A percentile compares a stretch with the other conserved stretches of the same genome.
These are phyloP conservation scores for Camponotus floridanus DNA, from an alignment of 1,140 invertebrate species.

Conservation along the genomic window DNA sequence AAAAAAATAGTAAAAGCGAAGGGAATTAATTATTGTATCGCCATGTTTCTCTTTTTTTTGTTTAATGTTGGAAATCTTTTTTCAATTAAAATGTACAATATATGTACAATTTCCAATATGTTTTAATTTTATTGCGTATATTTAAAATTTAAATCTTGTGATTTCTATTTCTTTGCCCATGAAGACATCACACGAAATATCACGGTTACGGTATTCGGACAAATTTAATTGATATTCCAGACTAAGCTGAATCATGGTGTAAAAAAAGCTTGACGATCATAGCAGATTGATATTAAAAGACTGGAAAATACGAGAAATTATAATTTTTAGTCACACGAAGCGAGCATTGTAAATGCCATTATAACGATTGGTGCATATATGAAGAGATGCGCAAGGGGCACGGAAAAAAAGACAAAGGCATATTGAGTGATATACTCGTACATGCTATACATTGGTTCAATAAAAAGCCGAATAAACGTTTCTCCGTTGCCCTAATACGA, in stretches of 20 bases:
- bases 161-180: background rate
- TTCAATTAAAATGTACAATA: background rate
- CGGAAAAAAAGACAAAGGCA: background rate
- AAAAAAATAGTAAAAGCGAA: too few species aligned
- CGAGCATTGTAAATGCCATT: background rate
- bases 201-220: constrained; percentile 14
- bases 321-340: background rate
- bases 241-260: constrained; percentile 17
- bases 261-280: constrained; percentile 72
- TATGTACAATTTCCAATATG: background rate
- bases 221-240: constrained; percentile 79
- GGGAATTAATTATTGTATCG: background rate
- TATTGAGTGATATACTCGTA: background rate
- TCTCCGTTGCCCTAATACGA: constrained; percentile 80
- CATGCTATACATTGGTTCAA: constrained; percentile 71
- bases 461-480: constrained; percentile 79
- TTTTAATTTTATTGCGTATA: background rate
- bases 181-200: background rate
- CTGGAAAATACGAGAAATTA: constrained; percentile 7
- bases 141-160: background rate
- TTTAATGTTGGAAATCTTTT: background rate
- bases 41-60: background rate
- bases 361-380: constrained; percentile 14
- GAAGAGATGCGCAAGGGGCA: background rate
- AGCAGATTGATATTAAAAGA: constrained; percentile 61